Evolutionary conservation across 2,797 vertebrate species (phyloP).

Genomic region (Sardinella longiceps): DNA sequence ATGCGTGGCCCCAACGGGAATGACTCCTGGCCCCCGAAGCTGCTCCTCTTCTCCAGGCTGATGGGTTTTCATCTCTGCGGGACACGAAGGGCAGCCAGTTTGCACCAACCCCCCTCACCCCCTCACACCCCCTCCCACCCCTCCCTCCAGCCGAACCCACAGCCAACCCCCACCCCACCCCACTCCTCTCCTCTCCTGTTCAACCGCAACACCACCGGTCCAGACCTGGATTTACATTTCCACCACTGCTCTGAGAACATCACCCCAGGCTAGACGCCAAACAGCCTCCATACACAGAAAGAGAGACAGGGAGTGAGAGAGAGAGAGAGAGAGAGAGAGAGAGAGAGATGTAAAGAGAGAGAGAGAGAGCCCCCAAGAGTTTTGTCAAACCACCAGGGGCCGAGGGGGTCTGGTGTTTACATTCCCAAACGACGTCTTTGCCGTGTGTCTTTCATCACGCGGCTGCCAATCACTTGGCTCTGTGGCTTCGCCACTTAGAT

Average conservation of each 20-base stretch:
- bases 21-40: slow-evolving; percentile 78
- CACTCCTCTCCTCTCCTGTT: not conserved
- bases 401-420: slow-evolving; percentile 17
- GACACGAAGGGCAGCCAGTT: slow-evolving; percentile 75
- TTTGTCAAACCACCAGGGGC: slow-evolving; percentile 26
- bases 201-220: not conserved
- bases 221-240: slow-evolving; percentile 55
- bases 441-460: slow-evolving; percentile 26
- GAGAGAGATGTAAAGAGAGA: too few relatives aligned
- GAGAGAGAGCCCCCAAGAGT: slow-evolving; percentile 21
- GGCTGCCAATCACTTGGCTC: slow-evolving; percentile 13
- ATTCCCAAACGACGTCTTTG: slow-evolving; percentile 2
- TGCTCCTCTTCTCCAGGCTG: slow-evolving; percentile 68
- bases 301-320: slow-evolving; percentile 5
- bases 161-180: slow-evolving; percentile 53
- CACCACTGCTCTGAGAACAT: slow-evolving; percentile 41
- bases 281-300: slow-evolving; percentile 52
- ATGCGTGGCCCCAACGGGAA: slow-evolving; percentile 65
- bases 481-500: not conserved
- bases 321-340: not conserved
- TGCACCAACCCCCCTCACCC: slow-evolving; percentile 55
- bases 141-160: not conserved
- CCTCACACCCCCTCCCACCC: not conserved
- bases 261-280: slow-evolving; percentile 52
- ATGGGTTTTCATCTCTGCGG: slow-evolving; percentile 76